Percentiles rank a stretch among this genome's conserved stretches.
phyloP scores from a whole-genome alignment of 2,113 vertebrate genomes.

The Balaeniceps rex region DNA sequence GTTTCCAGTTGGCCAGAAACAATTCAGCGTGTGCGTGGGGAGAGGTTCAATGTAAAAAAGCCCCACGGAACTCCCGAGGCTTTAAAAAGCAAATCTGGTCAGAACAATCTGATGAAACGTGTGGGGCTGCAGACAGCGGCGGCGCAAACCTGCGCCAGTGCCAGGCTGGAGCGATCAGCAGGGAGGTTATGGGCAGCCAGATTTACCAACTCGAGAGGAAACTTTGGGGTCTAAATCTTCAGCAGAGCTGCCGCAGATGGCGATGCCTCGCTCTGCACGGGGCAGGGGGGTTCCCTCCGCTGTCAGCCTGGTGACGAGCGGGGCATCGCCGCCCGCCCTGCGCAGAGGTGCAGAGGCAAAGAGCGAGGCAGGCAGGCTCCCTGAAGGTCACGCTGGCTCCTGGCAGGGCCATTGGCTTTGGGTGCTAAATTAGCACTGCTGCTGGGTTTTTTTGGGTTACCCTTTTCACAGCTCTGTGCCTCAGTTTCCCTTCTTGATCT shows the following conservation, averaged over 20 bases:
- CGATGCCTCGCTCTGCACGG: accelerated
- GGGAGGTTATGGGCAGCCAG: background rate
- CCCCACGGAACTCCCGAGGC: background rate
- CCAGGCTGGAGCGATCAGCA: background rate
- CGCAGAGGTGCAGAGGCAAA: background rate
- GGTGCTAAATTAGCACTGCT: background rate
- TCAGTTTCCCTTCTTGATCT: background rate
- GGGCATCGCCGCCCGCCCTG: background rate
- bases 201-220: background rate
- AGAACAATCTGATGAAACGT: background rate
- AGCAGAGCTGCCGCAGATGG: background rate
- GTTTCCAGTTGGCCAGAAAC: background rate
- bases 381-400: background rate
- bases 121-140: accelerated
- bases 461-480: background rate
- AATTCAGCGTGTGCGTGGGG: accelerated
- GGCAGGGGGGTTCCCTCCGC: background rate
- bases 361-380: accelerated
- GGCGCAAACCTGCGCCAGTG: background rate
- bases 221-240: background rate
- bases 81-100: background rate
- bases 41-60: background rate
- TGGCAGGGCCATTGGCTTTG: background rate
- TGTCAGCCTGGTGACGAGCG: background rate
- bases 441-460: no score